phyloP scores from a whole-genome alignment of 2,113 vertebrate genomes.

The Dascyllus trimaculatus region DNA sequence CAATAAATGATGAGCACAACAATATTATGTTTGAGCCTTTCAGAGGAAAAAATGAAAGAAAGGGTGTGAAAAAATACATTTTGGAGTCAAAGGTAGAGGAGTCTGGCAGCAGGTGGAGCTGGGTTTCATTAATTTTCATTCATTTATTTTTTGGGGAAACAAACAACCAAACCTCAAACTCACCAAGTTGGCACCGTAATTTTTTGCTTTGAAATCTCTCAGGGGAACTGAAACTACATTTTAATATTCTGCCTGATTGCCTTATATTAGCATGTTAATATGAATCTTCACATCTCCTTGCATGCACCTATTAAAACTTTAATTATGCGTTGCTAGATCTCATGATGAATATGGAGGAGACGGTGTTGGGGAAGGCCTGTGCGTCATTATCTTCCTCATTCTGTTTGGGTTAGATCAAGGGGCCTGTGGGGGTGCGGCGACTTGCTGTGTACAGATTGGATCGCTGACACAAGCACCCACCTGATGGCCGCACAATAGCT shows the following conservation, averaged over 20 bases:
- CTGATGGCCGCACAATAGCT: constrained; percentile 27
- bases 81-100: no score
- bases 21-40: background rate
- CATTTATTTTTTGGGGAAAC: no score
- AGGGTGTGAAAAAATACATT: no score
- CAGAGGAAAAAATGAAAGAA: no score
- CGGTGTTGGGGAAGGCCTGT: constrained; percentile 65
- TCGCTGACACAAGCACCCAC: constrained; percentile 39
- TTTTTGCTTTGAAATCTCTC: constrained; percentile 7
- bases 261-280: constrained; percentile 45
- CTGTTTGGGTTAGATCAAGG: constrained; percentile 50
- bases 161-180: no score
- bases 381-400: constrained; percentile 58
- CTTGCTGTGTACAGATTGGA: constrained; percentile 43
- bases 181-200: no score
- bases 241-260: constrained; percentile 13
- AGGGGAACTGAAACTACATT: constrained; percentile 17
- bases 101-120: no score
- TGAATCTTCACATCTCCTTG: constrained; percentile 27
- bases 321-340: constrained; percentile 48
- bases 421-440: constrained; percentile 35
- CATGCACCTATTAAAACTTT: constrained; percentile 39
- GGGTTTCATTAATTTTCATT: no score
- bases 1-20: no score
- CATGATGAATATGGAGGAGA: constrained; percentile 62